Base-by-base conservation (phyloP, 2,888 invertebrate genomes). In the Stenichneumon culpator region DNA sequence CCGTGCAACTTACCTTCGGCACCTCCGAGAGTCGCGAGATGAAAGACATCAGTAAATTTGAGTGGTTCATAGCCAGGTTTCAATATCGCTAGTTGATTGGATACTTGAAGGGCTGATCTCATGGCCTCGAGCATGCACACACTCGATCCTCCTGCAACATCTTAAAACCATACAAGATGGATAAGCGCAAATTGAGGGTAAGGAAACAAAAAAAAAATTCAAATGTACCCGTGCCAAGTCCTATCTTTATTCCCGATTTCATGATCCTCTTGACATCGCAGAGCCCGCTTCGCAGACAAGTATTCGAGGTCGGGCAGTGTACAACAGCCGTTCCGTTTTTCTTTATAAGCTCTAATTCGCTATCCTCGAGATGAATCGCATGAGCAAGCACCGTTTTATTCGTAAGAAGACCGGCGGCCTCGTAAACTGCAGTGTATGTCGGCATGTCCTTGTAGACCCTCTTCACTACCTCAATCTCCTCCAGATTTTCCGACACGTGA, bases 281-380 rank as follows among this genome's bases (percentile, higher is more conserved):
- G 1, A 97, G 91, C 0, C 98, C 98, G 16, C 98, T 98, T 89
- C 95, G 95, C 54, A 99, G 94, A 88, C 96, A 96, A 0, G 96
- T 96, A 93, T 98, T 98, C 1, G 98, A 98, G 50, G 97, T 96
- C 0, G 98, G 98, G 92, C 98, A 99, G 93, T 98, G 98, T 0
- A 97, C 96, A 7, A 99, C 94, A 0, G 97, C 95, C 1, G 96
- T 95, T 0, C 96, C 96, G 77, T 95, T 95, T 32, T 95, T 87
- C 25, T 95, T 95, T 22, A 98, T 92, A 7, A 97, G 90, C 14
- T 93, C 89, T 22, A 97, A 94, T 94, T 98, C 98, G 2, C 95
- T 95, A 54, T 97, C 96, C 9, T 95, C 95, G 72, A 98, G 94
- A 93, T 98, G 95, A 16, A 98, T 95, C 0, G 96, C 97, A 92